Base-by-base conservation (phyloP, 1,140 invertebrate species). In the Diorhabda carinulata region DNA sequence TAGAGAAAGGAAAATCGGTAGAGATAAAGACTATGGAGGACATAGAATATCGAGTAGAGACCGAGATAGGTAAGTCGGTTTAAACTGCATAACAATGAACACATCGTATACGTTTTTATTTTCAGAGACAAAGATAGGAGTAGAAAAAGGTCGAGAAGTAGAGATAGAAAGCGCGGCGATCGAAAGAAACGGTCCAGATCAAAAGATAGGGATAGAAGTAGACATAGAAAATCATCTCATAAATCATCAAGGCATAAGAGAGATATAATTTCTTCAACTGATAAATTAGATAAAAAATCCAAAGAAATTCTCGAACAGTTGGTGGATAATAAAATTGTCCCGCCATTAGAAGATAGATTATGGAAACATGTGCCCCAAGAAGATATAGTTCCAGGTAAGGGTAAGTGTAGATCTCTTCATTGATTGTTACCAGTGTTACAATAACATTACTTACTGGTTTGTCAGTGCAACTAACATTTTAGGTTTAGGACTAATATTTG, bases 321-420 rank as follows among this genome's bases (percentile, higher is more conserved):
- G n/a, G 78, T 78, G 5, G 77, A 79, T 70, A 81, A 79, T 61
- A 78, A 81, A 70, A 81, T 81, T 66, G 80, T 79, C 9, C 79
- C 80, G 3, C 80, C 80, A 5, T 69, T 80, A n/a, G 78, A 80
- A 61, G 78, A 80, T 68, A 64, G 75, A 41, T 63, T 81, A 8
- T 81, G 79, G 79, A 81, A 81, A 70, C 79, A 80, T 68, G 79
- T 81, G 3, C 74, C 74, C 5, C 77, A 80, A 75, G 82, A 82
- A 71, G 84, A 85, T 66, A 81, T 83, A 69, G 64, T 78, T 9
- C 79, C 82, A 70, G 82, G 83, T 84, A 77, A 66, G 64, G 61
- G 61, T 62, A 62, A 44, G 61, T 62, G 61, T 43, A 62, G 40
- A 44, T n/a, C n/a, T n/a, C 25, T 25, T 25, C 25, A 25, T 25